Evolutionary conservation across 2,797 vertebrate species (phyloP).

Genomic region (Anabacerthia variegaticeps): DNA sequence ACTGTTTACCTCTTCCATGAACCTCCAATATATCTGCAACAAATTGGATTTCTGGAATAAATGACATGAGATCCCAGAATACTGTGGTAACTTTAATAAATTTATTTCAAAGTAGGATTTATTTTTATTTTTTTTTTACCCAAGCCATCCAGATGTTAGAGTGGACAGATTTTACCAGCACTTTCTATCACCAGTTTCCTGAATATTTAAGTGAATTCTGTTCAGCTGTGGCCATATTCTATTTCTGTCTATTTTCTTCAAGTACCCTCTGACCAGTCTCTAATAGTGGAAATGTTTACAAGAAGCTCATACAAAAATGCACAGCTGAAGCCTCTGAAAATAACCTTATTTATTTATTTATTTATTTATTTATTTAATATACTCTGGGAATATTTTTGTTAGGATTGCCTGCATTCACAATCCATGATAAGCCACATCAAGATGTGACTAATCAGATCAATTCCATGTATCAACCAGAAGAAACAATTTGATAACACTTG

Average conservation of each 20-base stretch:
- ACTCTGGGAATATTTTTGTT: background rate
- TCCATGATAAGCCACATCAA: background rate
- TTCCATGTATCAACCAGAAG: background rate
- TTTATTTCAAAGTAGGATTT: constrained; percentile 28
- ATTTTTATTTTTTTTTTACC: background rate
- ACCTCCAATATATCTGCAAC: background rate
- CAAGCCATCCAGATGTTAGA: background rate
- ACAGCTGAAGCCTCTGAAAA: background rate
- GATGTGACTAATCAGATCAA: background rate
- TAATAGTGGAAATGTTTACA: background rate
- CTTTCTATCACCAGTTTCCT: background rate
- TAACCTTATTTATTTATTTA: background rate
- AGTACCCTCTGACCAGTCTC: background rate
- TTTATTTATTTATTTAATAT: background rate
- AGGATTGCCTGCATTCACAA: background rate
- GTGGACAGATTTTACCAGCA: background rate
- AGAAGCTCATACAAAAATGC: background rate
- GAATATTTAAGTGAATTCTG: background rate
- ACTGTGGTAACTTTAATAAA: background rate
- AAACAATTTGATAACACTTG: background rate
- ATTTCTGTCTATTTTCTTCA: background rate
- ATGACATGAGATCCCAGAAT: background rate
- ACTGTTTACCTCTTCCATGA: background rate
- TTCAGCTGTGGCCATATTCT: background rate
- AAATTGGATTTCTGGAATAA: constrained; percentile 56